Base-by-base conservation (phyloP, 1,140 invertebrate genomes). In the Idris sp. region DNA sequence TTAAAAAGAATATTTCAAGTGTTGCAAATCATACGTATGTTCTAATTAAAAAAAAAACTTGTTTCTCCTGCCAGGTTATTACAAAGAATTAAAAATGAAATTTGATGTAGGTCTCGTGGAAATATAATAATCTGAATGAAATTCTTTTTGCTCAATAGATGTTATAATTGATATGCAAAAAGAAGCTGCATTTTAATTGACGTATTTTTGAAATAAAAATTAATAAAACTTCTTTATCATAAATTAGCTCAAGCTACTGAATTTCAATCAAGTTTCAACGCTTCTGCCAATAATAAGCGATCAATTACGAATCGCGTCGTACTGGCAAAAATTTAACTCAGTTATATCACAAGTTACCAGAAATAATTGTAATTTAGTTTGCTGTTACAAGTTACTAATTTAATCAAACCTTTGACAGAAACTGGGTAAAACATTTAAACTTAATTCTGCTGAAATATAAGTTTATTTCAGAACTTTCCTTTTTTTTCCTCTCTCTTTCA, bases 381-480 rank as follows among this genome's bases (percentile, higher is more conserved):
- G 16, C 10, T 49, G 61, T 68, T 68, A 68, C 64, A 51, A 68
- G 53, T 59, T 68, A 51, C 53, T 68, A 68, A 68, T 58, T 30
- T 25, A 58, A 68, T 68, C 51, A 58, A 68, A 58, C 33, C 43
- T 58, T 68, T 68, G 41, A 58, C 44, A 18, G 51, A 9, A 58
- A 68, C 64, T 68, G n/a, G 64, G 62, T 56, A 43, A 67, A 67
- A 67, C 51, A 49, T 67, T 67, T 56, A 67, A 67, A 68, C 64
- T 51, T 68, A 16, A 58, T 68, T 68, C 51, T 16, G 4, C 14
- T 26, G 18, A 43, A 35, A 65, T 11, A 13, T 31, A 46, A 65
- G 48, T 46, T 46, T 30, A 61, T 49, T 26, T 48, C 6, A 44
- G 43, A 22, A 25, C 40, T 18, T 11, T n/a, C 41, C n/a, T 19